Evolutionary conservation across 2,888 invertebrate species (phyloP).

Genomic region (Drosophila buzzatii): DNA sequence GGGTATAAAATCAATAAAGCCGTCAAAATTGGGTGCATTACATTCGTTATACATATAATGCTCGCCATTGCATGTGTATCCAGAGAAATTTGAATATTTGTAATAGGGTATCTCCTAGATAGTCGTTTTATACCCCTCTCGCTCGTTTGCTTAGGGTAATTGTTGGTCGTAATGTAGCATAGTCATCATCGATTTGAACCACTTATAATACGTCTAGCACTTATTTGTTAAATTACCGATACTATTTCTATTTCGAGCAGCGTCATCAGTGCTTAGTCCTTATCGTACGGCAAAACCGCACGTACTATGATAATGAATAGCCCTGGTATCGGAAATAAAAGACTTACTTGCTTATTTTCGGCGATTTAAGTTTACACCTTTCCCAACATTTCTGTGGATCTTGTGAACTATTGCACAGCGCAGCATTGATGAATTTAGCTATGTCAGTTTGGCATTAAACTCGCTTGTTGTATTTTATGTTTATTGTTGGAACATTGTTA

Average conservation of each 20-base stretch:
- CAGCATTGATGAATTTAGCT: not conserved
- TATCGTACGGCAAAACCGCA: slow-evolving; percentile 67
- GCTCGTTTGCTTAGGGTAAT: not conserved
- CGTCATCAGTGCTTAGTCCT: slow-evolving; percentile 21
- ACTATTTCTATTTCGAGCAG: slow-evolving; percentile 9
- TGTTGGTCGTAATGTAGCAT: slow-evolving; percentile 14
- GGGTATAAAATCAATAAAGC: not conserved
- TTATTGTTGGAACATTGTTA: too few species aligned
- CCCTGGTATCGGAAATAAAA: slow-evolving; percentile 21
- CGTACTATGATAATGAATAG: slow-evolving; percentile 60
- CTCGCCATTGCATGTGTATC: not conserved
- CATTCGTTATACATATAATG: not conserved
- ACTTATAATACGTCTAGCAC: slow-evolving; percentile 33
- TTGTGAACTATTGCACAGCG: too few species aligned
- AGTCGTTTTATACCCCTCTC: not conserved
- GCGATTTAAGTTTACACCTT: slow-evolving; percentile 1
- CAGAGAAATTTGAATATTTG: not conserved
- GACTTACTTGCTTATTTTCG: not conserved
- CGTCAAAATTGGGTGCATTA: not conserved
- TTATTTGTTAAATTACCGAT: slow-evolving; percentile 39
- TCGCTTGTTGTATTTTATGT: too few species aligned
- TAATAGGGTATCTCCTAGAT: not conserved
- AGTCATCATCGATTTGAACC: slow-evolving; percentile 43
- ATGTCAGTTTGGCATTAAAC: not conserved
- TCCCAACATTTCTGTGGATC: not conserved